phyloP scores from a whole-genome alignment of 2,113 vertebrate genomes.

The Catharus fuscescens region DNA sequence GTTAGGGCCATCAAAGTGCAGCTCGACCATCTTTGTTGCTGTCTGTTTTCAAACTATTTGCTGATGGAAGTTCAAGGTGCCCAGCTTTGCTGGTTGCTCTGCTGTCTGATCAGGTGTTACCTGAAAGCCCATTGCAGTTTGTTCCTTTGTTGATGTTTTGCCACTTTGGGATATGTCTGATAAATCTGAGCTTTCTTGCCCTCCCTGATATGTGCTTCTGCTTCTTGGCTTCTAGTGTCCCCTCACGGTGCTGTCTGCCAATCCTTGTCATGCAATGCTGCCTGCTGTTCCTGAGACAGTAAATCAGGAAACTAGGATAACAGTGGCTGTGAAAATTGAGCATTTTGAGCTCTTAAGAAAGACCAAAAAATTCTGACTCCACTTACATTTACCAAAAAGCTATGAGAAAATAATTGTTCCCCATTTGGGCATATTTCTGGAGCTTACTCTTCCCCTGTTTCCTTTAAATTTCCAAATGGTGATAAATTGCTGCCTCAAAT shows the following conservation, averaged over 20 bases:
- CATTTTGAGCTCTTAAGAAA: not conserved
- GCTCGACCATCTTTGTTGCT: not conserved
- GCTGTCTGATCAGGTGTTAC: not conserved
- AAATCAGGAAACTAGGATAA: not conserved
- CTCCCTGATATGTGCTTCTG: not conserved
- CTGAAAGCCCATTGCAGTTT: not conserved
- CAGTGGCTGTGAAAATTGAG: not conserved
- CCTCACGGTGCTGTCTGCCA: not conserved
- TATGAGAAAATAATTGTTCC: not conserved
- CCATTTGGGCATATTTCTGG: not conserved
- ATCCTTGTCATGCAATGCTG: not conserved
- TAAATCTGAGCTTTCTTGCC: not conserved
- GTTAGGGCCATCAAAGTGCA: not conserved
- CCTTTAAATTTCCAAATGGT: not conserved
- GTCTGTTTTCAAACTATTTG: not conserved
- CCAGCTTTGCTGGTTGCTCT: not conserved
- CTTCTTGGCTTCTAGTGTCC: not conserved
- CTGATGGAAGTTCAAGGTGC: not conserved
- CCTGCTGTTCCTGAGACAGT: not conserved
- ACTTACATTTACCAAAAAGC: not conserved
- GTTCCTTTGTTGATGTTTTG: not conserved
- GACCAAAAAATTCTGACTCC: not conserved
- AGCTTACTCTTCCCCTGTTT: not conserved
- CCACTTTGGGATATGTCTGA: not conserved
- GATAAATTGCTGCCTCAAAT: not conserved